Evolutionary conservation across 2,888 invertebrate genomes (phyloP).

Genomic region (Oligia strigilis): DNA sequence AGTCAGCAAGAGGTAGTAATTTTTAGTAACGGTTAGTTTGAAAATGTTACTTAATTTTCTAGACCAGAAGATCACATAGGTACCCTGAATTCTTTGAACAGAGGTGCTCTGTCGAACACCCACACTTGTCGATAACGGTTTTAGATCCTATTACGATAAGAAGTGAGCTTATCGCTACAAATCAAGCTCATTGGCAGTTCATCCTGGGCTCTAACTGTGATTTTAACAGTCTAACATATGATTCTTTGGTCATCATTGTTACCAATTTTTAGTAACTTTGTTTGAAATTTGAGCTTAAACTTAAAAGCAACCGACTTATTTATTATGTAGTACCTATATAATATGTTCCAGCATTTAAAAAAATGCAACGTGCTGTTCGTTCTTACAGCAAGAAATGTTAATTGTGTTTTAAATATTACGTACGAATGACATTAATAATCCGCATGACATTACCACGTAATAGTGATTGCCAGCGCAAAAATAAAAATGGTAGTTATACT

Average conservation of each 20-base stretch:
- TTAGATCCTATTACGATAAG: constrained; percentile 30
- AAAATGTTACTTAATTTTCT: background rate
- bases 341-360: background rate
- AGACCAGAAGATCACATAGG: background rate
- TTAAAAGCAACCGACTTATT: background rate
- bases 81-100: background rate
- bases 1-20: background rate
- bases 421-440: constrained; percentile 23
- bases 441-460: constrained; percentile 20
- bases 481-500: constrained; percentile 22
- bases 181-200: constrained; percentile 18
- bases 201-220: background rate
- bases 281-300: too few relatives aligned
- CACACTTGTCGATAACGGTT: constrained; percentile 26
- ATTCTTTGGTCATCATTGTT: background rate
- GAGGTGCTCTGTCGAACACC: background rate
- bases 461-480: constrained; percentile 28
- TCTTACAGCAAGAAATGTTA: background rate
- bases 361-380: background rate
- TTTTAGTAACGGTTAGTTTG: background rate
- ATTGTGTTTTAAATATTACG: constrained; percentile 31
- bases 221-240: background rate
- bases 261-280: too few relatives aligned
- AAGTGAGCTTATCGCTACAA: constrained; percentile 9
- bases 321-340: too few relatives aligned